A percentile compares a stretch with the other conserved stretches of the same genome.
Conservation (phyloP, 2,888 invertebrate species). For the Diplolepis rosae region DNA sequence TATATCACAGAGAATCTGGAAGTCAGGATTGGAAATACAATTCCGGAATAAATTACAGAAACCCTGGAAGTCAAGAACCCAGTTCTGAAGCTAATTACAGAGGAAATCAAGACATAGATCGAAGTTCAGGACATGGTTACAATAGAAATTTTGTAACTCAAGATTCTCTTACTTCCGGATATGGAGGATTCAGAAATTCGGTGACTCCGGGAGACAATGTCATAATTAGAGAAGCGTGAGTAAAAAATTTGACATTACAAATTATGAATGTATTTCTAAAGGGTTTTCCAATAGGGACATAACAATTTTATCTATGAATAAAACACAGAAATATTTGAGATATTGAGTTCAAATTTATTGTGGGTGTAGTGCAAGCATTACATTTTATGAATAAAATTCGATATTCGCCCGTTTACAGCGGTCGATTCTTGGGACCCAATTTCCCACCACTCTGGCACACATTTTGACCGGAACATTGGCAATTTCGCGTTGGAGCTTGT, state of each 20-base stretch:
- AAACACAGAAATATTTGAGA: too few relatives aligned
- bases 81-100: conserved; percentile 15
- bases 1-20: neutral
- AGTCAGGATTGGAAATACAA: neutral
- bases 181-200: conserved; percentile 37
- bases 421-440: too few relatives aligned
- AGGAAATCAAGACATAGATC: neutral
- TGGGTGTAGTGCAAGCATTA: too few relatives aligned
- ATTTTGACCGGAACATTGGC: too few relatives aligned
- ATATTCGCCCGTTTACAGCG: too few relatives aligned
- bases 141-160: neutral
- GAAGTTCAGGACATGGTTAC: neutral
- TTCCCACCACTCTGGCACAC: too few relatives aligned
- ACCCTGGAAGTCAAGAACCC: neutral
- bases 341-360: too few relatives aligned
- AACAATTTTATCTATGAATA: too few relatives aligned
- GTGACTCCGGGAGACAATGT: conserved; percentile 53
- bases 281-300: too few relatives aligned
- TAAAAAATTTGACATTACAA: conserved; percentile 18
- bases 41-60: neutral
- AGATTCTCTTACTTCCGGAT: conserved; percentile 15
- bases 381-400: too few relatives aligned
- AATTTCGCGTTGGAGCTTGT: too few relatives aligned
- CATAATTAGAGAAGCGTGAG: conserved; percentile 69
- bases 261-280: neutral